Percentiles rank a stretch among this genome's conserved stretches.
phyloP scores from a whole-genome alignment of 2,888 invertebrate genomes.

The Watsonalla binaria region DNA sequence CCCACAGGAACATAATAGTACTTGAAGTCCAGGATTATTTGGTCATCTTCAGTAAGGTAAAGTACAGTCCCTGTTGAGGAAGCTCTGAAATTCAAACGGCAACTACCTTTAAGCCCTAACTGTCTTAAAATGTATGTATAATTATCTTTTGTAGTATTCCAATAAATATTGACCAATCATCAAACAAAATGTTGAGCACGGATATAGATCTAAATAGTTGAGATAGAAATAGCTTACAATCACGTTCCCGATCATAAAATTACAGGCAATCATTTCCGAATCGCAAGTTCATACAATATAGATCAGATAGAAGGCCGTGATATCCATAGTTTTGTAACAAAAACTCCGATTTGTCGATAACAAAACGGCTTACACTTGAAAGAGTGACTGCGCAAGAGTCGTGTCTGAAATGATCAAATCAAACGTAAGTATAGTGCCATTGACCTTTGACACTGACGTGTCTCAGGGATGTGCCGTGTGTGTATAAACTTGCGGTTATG shows the following conservation, averaged over 20 bases:
- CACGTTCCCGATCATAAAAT: neutral
- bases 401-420: neutral
- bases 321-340: neutral
- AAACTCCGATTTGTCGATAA: neutral
- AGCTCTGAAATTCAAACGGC: too few species aligned
- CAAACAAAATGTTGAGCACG: too few species aligned
- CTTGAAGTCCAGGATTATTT: too few species aligned
- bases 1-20: too few species aligned
- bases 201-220: too few species aligned
- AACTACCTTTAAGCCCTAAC: too few species aligned
- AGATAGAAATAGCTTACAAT: too few species aligned
- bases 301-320: neutral
- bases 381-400: neutral
- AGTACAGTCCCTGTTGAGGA: too few species aligned
- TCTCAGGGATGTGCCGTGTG: neutral
- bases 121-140: too few species aligned
- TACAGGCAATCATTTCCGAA: neutral
- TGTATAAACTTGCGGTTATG: neutral
- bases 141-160: too few species aligned
- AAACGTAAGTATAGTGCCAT: slow-evolving; percentile 2
- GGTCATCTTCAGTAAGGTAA: too few species aligned
- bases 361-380: neutral
- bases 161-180: too few species aligned
- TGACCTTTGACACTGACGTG: slow-evolving; percentile 14
- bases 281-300: neutral